phyloP scores from a whole-genome alignment of 1,140 invertebrate species.

The Leptestheria dahalacensis region DNA sequence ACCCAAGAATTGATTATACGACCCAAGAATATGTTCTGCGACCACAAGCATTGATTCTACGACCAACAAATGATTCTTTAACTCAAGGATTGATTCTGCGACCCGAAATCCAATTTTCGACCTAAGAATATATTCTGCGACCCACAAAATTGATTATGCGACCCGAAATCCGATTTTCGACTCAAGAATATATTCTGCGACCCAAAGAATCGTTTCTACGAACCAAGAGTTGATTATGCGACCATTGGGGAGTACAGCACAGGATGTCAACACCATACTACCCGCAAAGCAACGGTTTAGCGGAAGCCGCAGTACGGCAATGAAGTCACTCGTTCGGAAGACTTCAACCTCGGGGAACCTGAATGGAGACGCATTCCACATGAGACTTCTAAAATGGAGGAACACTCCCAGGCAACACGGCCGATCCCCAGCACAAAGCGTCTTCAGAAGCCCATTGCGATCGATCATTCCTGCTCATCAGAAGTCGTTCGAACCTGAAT shows the following conservation, averaged over 20 bases:
- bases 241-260: constrained; percentile 18
- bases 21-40: no score
- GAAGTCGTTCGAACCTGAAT: not conserved
- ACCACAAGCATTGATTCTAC: no score
- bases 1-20: no score
- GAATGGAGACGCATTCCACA: not conserved
- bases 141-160: no score
- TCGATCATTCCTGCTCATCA: constrained; percentile 11
- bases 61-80: no score
- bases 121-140: no score
- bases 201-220: constrained; percentile 27
- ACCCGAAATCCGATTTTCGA: no score
- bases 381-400: constrained; percentile 9
- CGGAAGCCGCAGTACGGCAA: constrained; percentile 26
- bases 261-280: constrained; percentile 10
- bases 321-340: constrained; percentile 27
- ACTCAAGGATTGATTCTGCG: no score
- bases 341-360: constrained; percentile 8
- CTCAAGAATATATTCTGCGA: no score
- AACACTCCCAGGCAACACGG: constrained; percentile 6
- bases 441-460: constrained; percentile 7
- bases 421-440: constrained; percentile 14
- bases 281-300: constrained; percentile 26
- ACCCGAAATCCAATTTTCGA: no score
- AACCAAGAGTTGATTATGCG: constrained; percentile 28